phyloP scores from a whole-genome alignment of 2,797 vertebrate species.

The Falco rusticolus region DNA sequence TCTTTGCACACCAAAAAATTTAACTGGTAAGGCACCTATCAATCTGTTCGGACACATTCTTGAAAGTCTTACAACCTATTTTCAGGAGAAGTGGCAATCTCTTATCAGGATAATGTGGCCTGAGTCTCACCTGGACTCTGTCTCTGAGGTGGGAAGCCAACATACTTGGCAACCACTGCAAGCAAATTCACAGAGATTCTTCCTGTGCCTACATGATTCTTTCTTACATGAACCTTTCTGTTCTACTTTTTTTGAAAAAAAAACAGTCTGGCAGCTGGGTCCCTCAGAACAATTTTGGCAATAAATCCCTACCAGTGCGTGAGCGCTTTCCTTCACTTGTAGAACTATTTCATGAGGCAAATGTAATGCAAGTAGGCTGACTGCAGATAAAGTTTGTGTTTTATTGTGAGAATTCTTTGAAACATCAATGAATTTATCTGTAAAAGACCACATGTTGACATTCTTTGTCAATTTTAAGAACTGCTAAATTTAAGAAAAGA shows the following conservation, averaged over 20 bases:
- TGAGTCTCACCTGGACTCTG: neutral
- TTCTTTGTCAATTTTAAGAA: neutral
- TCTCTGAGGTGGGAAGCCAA: neutral
- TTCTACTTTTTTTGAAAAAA: neutral
- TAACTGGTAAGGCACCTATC: neutral
- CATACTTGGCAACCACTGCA: neutral
- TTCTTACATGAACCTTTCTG: neutral
- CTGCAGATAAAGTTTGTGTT: neutral
- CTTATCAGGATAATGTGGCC: fast-evolving
- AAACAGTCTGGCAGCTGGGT: neutral
- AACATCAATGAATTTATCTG: neutral
- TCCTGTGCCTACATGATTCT: neutral
- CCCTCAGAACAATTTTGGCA: neutral
- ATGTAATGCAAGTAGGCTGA: neutral
- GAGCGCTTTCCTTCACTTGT: neutral
- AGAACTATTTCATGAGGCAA: neutral
- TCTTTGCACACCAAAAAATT: neutral
- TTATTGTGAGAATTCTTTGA: neutral
- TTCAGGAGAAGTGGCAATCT: neutral
- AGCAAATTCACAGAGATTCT: neutral
- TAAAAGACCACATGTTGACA: neutral
- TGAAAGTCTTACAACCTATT: neutral
- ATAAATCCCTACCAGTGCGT: neutral
- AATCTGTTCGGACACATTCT: neutral
- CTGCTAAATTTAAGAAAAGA: neutral